A percentile compares a stretch with the other conserved stretches of the same genome.
These are phyloP conservation scores for Oxystoma pomonae DNA, from an alignment of 2,888 invertebrate genomes.

Conservation along the genomic window DNA sequence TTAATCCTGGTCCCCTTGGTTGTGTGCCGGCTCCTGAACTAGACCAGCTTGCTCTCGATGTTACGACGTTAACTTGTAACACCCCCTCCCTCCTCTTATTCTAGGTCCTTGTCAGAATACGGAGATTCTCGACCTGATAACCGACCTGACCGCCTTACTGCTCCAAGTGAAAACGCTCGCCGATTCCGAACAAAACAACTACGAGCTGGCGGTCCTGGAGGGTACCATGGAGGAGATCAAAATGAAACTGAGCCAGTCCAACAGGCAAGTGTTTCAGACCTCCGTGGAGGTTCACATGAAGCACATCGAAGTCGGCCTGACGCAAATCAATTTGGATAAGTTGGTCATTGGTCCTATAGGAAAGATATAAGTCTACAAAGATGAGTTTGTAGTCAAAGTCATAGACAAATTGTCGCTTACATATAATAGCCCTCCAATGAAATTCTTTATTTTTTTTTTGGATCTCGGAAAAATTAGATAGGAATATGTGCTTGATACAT, in stretches of 20 bases:
- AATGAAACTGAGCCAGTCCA: constrained; percentile 68
- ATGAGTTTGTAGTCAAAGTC: too few species aligned
- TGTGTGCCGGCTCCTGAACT: too few species aligned
- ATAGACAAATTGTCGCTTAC: too few species aligned
- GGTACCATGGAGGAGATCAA: constrained; percentile 83
- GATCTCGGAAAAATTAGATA: too few species aligned
- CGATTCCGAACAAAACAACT: constrained; percentile 81
- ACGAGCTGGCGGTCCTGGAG: constrained; percentile 85
- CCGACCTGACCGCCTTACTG: constrained; percentile 85
- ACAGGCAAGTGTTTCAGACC: constrained; percentile 78
- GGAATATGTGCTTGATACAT: too few species aligned
- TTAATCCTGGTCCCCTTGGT: too few species aligned
- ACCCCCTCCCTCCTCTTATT: too few species aligned
- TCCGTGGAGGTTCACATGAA: constrained; percentile 90
- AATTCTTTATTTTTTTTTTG: too few species aligned
- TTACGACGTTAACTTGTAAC: too few species aligned
- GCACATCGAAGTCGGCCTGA: constrained; percentile 75
- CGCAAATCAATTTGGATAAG: constrained; percentile 29
- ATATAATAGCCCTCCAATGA: too few species aligned
- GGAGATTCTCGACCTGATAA: constrained; percentile 72
- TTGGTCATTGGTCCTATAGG: constrained; percentile 22
- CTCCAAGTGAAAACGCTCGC: constrained; percentile 76
- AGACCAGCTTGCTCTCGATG: too few species aligned
- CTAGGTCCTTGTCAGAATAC: constrained; percentile 47
- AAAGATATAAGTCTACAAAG: constrained; percentile 13